A percentile compares a stretch with the other conserved stretches of the same genome.
Conservation (phyloP, 2,113 vertebrate genomes). For the Apteryx mantelli region DNA sequence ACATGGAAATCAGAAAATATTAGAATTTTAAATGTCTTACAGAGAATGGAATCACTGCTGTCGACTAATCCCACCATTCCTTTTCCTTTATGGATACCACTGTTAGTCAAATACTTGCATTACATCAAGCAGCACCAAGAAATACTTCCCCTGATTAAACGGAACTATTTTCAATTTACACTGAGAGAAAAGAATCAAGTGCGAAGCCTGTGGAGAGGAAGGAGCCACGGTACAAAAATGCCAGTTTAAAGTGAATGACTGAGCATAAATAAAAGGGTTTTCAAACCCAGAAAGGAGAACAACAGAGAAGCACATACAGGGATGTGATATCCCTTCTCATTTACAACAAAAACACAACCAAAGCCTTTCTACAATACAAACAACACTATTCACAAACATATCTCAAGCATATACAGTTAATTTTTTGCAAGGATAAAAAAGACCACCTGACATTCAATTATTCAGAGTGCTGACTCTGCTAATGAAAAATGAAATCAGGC, state of each 20-base stretch:
- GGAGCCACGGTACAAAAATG: neutral
- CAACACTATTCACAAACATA: neutral
- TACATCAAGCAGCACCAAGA: neutral
- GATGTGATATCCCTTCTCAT: neutral
- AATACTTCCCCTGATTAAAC: neutral
- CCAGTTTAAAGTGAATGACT: neutral
- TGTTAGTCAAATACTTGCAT: neutral
- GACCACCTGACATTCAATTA: slow-evolving; percentile 28
- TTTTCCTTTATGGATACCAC: neutral
- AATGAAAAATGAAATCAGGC: slow-evolving; percentile 36
- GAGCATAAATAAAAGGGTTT: neutral
- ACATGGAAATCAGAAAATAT: neutral
- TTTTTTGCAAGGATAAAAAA: neutral
- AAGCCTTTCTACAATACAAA: neutral
- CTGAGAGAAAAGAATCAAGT: neutral
- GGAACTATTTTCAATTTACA: neutral
- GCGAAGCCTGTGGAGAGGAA: neutral
- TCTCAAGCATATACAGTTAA: neutral
- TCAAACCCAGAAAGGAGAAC: neutral
- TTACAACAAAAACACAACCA: neutral
- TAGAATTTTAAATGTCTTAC: neutral
- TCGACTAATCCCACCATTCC: neutral
- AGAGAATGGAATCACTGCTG: neutral
- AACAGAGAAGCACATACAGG: neutral
- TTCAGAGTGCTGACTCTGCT: slow-evolving; percentile 40